Conservation (phyloP, 2,888 invertebrate species). For the Philereme vetulata region DNA sequence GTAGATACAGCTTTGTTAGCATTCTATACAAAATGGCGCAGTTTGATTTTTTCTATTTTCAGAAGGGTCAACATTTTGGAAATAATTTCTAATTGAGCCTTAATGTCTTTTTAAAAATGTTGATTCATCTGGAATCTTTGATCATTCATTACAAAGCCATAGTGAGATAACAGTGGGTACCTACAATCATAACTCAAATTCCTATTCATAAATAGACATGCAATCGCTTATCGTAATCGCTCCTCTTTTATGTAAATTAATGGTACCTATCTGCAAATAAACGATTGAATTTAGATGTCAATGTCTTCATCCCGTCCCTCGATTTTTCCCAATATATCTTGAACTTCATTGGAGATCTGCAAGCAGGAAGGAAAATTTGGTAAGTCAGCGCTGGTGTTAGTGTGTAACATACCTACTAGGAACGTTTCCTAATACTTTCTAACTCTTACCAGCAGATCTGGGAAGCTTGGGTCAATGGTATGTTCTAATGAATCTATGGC, state of each 20-base stretch:
- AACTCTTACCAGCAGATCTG: conserved; percentile 53
- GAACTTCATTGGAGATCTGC: conserved; percentile 50
- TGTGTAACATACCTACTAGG: no score
- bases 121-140: not conserved
- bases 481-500: conserved; percentile 46
- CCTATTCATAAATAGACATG: not conserved
- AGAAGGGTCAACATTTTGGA: conserved; percentile 6
- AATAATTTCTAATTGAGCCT: conserved; percentile 14
- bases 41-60: not conserved
- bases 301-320: conserved; percentile 34
- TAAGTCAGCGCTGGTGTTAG: not conserved
- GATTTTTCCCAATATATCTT: conserved; percentile 48
- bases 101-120: conserved; percentile 13
- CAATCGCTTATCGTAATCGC: not conserved
- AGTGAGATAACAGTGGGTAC: not conserved
- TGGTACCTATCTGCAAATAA: not conserved
- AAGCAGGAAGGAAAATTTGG: conserved; percentile 26
- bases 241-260: not conserved
- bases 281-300: conserved; percentile 2
- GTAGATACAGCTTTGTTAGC: not conserved
- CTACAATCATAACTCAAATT: not conserved
- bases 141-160: not conserved
- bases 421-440: not conserved
- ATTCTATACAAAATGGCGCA: conserved; percentile 11
- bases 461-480: conserved; percentile 44